These are phyloP conservation scores for Caenorhabditis latens DNA, from an alignment of 1,140 invertebrate genomes.

Conservation along the genomic window DNA sequence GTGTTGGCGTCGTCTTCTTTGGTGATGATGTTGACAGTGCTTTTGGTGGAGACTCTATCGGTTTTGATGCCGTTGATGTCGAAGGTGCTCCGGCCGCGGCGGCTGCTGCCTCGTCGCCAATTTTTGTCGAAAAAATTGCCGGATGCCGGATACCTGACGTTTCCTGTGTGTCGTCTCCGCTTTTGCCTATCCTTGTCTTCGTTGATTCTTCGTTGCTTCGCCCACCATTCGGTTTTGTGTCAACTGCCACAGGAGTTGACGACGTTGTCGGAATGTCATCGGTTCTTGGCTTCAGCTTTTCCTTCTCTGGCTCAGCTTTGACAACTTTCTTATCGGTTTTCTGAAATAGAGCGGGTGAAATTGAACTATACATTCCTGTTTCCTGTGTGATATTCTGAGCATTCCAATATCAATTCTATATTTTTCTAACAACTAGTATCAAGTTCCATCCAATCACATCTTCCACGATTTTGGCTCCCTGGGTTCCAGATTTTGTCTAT, in stretches of 20 bases:
- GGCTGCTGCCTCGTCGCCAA: slow-evolving; percentile 31
- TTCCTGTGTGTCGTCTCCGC: slow-evolving; percentile 10
- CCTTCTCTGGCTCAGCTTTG: slow-evolving; percentile 21
- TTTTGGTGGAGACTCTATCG: neutral
- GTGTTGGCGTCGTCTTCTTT: neutral
- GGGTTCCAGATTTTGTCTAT: neutral
- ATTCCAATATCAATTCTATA: neutral
- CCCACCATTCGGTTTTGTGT: slow-evolving; percentile 2
- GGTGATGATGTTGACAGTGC: neutral
- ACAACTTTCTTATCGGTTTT: slow-evolving; percentile 25
- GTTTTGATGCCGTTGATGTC: neutral
- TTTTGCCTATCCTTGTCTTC: neutral
- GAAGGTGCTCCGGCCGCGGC: neutral
- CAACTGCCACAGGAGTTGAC: slow-evolving; percentile 42
- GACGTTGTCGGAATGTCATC: slow-evolving; percentile 38
- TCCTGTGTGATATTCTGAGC: neutral
- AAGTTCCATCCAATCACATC: neutral
- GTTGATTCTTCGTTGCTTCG: neutral
- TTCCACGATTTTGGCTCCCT: too few species aligned
- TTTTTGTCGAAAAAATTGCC: slow-evolving; percentile 51
- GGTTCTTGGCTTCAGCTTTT: slow-evolving; percentile 17
- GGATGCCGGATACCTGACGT: slow-evolving; percentile 34
- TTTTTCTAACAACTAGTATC: neutral
- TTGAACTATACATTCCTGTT: neutral
- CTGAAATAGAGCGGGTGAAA: neutral